Conservation (phyloP, 2,797 vertebrate species). For the Cheirogaleus major region DNA sequence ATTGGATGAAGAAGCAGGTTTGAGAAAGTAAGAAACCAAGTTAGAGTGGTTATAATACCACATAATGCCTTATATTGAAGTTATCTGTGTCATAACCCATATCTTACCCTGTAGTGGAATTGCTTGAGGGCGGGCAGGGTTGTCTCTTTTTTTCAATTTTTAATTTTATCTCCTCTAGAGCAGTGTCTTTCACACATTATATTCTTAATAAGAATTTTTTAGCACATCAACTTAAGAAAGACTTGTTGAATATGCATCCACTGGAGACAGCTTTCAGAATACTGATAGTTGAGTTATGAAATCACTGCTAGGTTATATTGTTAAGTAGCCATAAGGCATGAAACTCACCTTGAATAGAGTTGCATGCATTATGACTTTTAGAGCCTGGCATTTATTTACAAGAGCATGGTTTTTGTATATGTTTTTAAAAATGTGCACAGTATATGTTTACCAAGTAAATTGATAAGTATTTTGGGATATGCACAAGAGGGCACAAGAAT, state of each 20-base stretch:
- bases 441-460: background rate
- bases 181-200: background rate
- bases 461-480: background rate
- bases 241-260: background rate
- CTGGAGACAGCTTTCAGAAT: conserved; percentile 5
- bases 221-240: background rate
- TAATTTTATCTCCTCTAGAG: background rate
- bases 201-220: background rate
- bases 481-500: background rate
- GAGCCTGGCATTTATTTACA: background rate
- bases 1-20: conserved; percentile 12
- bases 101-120: background rate
- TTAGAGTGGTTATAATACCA: background rate
- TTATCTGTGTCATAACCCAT: background rate
- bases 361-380: background rate
- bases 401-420: background rate
- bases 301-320: background rate
- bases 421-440: background rate
- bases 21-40: conserved; percentile 45
- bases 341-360: background rate
- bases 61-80: background rate
- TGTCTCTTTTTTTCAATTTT: background rate
- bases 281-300: background rate
- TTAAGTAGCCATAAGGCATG: background rate
- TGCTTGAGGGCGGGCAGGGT: background rate